phyloP scores from a whole-genome alignment of 2,888 invertebrate genomes.

The Oligia latruncula region DNA sequence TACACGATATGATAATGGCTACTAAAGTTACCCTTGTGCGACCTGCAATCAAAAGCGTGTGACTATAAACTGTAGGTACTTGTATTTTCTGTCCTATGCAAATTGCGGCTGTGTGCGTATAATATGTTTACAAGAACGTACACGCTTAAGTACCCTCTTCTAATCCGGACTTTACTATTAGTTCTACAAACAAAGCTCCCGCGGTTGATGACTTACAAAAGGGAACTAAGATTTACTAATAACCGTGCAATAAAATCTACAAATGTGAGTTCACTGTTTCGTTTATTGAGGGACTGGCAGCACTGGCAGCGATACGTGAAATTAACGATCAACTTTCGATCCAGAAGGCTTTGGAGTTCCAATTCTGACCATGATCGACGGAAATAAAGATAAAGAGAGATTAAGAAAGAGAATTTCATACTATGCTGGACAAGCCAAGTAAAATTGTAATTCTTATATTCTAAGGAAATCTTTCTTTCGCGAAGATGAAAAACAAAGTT shows the following conservation, averaged over 20 bases:
- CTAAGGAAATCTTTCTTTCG: background rate
- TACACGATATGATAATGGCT: slow-evolving; percentile 27
- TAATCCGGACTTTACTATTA: slow-evolving; percentile 40
- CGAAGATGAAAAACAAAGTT: background rate
- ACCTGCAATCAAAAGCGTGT: slow-evolving; percentile 34
- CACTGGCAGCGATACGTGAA: slow-evolving; percentile 11
- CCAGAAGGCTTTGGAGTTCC: background rate
- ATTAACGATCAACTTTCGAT: slow-evolving; percentile 12
- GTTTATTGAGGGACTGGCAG: slow-evolving; percentile 12
- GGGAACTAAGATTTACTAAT: slow-evolving; percentile 54
- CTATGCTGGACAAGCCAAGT: background rate
- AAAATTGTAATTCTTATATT: slow-evolving; percentile 1
- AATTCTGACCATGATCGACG: background rate
- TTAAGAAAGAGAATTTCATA: background rate
- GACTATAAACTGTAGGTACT: slow-evolving; percentile 30
- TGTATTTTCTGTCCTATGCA: slow-evolving; percentile 42
- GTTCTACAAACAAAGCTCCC: slow-evolving; percentile 30
- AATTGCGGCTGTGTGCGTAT: slow-evolving; percentile 19
- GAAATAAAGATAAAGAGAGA: slow-evolving; percentile 5
- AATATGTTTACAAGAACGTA: slow-evolving; percentile 29
- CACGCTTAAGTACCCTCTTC: slow-evolving; percentile 29
- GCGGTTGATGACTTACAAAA: slow-evolving; percentile 38
- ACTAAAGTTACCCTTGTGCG: slow-evolving; percentile 28
- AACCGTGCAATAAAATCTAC: slow-evolving; percentile 39
- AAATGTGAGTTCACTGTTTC: slow-evolving; percentile 34